These are phyloP conservation scores for Megaptera novaeangliae DNA, from an alignment of 2,113 vertebrate genomes.

Conservation along the genomic window DNA sequence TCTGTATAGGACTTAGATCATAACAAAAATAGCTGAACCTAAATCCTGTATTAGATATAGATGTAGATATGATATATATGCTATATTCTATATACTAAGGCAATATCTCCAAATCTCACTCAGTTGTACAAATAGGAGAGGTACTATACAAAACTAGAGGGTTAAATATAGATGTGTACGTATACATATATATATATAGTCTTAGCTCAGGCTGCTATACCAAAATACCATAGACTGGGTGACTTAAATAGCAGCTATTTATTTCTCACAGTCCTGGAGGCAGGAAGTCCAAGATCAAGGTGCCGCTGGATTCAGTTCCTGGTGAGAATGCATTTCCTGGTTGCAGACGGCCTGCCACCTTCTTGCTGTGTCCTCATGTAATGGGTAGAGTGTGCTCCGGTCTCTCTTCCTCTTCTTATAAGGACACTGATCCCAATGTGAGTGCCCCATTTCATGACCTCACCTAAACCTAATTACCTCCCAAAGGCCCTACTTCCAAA, in stretches of 20 bases:
- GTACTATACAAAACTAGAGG: neutral
- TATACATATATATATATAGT: neutral
- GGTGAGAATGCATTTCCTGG: neutral
- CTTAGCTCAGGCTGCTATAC: neutral
- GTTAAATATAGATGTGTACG: neutral
- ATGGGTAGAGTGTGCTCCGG: neutral
- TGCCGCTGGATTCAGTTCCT: neutral
- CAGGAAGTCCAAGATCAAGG: neutral
- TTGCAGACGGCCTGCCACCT: neutral
- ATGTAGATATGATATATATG: neutral
- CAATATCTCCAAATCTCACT: neutral
- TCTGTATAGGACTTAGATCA: neutral
- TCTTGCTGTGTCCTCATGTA: neutral
- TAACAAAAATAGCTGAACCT: neutral
- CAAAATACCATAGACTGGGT: neutral
- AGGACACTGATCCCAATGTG: neutral
- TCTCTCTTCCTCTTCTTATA: neutral
- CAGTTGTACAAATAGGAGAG: neutral
- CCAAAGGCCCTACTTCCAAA: neutral
- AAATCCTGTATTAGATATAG: neutral
- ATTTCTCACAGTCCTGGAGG: neutral
- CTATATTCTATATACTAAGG: neutral
- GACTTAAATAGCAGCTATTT: neutral
- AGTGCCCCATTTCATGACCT: neutral
- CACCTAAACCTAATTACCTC: neutral